These are phyloP conservation scores for Oostethus manadensis DNA, from an alignment of 2,113 vertebrate genomes.

Conservation along the genomic window DNA sequence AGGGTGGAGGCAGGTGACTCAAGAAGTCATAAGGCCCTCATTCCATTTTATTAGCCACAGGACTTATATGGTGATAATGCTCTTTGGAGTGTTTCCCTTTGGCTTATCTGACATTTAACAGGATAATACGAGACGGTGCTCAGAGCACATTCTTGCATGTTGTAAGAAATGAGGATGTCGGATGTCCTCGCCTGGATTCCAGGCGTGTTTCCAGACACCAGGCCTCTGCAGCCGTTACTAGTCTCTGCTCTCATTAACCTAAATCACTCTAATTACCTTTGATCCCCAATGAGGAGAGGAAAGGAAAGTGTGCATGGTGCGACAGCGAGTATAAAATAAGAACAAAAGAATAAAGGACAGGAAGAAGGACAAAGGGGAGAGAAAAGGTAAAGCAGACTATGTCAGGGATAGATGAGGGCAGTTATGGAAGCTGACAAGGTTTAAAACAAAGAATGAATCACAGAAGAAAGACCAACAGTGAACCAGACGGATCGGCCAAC, in stretches of 20 bases:
- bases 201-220: slow-evolving; percentile 46
- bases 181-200: slow-evolving; percentile 52
- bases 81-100: slow-evolving; percentile 5
- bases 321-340: slow-evolving; percentile 5
- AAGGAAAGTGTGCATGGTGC: slow-evolving; percentile 8
- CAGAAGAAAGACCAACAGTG: too few species aligned
- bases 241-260: slow-evolving; percentile 68
- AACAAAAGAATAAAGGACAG: slow-evolving; percentile 6
- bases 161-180: slow-evolving; percentile 39
- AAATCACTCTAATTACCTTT: slow-evolving; percentile 60
- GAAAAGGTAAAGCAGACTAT: too few species aligned
- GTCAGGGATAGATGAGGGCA: slow-evolving; percentile 41
- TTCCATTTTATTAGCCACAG: not conserved
- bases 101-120: slow-evolving; percentile 18
- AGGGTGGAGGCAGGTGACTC: slow-evolving; percentile 7
- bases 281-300: slow-evolving; percentile 51
- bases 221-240: slow-evolving; percentile 42
- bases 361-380: slow-evolving; percentile 23
- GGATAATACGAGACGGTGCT: slow-evolving; percentile 29
- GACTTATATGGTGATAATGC: slow-evolving; percentile 19
- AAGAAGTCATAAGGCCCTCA: slow-evolving; percentile 7
- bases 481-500: slow-evolving; percentile 14
- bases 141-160: slow-evolving; percentile 30
- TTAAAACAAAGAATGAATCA: slow-evolving; percentile 20
- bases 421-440: slow-evolving; percentile 46